These are phyloP conservation scores for Rhinolophus sinicus DNA, from an alignment of 2,113 vertebrate genomes.

Conservation along the genomic window DNA sequence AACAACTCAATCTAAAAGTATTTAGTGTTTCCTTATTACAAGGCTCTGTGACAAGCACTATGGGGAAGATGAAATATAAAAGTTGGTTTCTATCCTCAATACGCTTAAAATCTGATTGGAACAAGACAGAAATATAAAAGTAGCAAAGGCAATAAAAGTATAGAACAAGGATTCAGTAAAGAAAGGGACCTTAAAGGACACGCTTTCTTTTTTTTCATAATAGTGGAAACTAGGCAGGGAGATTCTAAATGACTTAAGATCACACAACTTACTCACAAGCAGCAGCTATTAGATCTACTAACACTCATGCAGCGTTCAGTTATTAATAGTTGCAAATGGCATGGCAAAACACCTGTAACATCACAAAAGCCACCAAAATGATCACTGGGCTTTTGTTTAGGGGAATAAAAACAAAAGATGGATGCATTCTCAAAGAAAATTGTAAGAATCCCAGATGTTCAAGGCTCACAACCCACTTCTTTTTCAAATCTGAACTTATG, in stretches of 20 bases:
- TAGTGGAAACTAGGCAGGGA: background rate
- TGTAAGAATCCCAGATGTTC: background rate
- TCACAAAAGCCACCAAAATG: background rate
- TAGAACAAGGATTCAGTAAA: background rate
- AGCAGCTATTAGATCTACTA: background rate
- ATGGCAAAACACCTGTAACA: background rate
- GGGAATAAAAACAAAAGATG: background rate
- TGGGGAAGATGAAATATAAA: background rate
- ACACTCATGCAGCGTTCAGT: background rate
- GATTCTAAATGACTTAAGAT: background rate
- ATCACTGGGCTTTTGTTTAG: background rate
- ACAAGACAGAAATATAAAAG: constrained; percentile 19
- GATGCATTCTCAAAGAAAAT: background rate
- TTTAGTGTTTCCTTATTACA: background rate
- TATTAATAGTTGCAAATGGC: background rate
- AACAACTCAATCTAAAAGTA: background rate
- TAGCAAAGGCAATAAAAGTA: background rate
- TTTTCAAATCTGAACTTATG: background rate
- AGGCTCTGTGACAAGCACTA: background rate
- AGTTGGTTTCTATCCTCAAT: background rate
- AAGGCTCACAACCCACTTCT: background rate
- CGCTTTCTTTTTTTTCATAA: background rate
- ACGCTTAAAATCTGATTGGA: background rate
- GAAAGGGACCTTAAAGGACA: background rate
- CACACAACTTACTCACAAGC: background rate